phyloP scores from a whole-genome alignment of 2,888 invertebrate species.

The Tigriopus californicus region DNA sequence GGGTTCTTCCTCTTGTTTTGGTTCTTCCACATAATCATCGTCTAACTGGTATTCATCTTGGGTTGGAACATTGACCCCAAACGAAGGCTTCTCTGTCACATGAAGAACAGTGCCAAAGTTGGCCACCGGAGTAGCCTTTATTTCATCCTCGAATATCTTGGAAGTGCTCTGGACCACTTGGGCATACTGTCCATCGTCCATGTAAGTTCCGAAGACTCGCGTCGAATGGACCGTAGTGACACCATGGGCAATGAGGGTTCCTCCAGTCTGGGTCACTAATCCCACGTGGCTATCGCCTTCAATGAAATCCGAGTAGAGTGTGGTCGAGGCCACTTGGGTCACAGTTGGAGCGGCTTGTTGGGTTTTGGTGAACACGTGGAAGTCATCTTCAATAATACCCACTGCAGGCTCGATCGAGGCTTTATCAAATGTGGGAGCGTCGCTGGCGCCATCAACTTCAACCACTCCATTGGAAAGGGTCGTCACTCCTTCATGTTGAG shows the following conservation, averaged over 20 bases:
- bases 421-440: neutral
- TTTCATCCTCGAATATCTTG: conserved; percentile 28
- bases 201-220: conserved; percentile 69
- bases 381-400: neutral
- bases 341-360: neutral
- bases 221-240: conserved; percentile 68
- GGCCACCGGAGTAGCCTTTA: conserved; percentile 10
- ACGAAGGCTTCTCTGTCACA: conserved; percentile 15
- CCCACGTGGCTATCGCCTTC: conserved; percentile 33
- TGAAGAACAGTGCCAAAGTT: conserved; percentile 15
- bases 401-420: conserved; percentile 1
- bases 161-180: conserved; percentile 67
- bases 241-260: conserved; percentile 61
- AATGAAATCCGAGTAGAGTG: neutral
- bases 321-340: conserved; percentile 10
- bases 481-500: neutral
- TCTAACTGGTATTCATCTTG: neutral
- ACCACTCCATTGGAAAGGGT: neutral
- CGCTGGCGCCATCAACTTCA: conserved; percentile 6
- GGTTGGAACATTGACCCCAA: conserved; percentile 13
- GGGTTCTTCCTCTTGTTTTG: neutral
- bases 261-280: conserved; percentile 61
- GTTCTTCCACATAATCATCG: neutral
- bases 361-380: neutral
- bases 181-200: conserved; percentile 63